Percentiles rank a stretch among this genome's conserved stretches.
These are phyloP conservation scores for Gobionotothen gibberifrons DNA, from an alignment of 2,797 vertebrate genomes.

Conservation along the genomic window DNA sequence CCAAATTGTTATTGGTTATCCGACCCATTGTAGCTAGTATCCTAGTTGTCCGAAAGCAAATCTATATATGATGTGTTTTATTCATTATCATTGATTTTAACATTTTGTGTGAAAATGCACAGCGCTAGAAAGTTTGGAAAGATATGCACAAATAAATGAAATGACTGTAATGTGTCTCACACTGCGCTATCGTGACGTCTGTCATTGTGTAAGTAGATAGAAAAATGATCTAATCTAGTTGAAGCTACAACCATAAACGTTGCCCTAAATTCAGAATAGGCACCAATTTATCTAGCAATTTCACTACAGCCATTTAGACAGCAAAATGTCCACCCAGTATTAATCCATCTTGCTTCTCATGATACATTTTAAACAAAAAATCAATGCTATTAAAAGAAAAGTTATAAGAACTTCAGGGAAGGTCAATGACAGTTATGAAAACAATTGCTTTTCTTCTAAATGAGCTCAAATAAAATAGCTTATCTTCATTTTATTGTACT, in stretches of 20 bases:
- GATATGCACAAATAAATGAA: background rate
- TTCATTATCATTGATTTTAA: background rate
- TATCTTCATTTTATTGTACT: too few relatives aligned
- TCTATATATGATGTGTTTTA: background rate
- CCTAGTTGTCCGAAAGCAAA: background rate
- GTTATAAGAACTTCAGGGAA: too few relatives aligned
- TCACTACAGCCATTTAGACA: background rate
- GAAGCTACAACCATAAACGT: background rate
- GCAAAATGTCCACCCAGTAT: background rate
- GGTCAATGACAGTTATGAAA: too few relatives aligned
- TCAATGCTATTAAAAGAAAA: too few relatives aligned
- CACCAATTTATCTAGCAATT: background rate
- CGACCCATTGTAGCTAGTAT: background rate
- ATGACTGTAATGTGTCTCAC: background rate
- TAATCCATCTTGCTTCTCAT: background rate
- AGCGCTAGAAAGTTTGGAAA: background rate
- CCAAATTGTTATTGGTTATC: background rate
- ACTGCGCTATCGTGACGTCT: background rate
- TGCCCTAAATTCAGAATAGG: background rate
- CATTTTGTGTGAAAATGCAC: background rate
- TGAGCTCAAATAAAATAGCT: too few relatives aligned
- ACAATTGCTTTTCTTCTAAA: too few relatives aligned
- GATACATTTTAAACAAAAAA: too few relatives aligned
- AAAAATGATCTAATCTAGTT: background rate
- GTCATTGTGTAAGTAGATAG: background rate